Evolutionary conservation across 1,140 invertebrate genomes (phyloP).

Genomic region (Drosophila guanche): DNA sequence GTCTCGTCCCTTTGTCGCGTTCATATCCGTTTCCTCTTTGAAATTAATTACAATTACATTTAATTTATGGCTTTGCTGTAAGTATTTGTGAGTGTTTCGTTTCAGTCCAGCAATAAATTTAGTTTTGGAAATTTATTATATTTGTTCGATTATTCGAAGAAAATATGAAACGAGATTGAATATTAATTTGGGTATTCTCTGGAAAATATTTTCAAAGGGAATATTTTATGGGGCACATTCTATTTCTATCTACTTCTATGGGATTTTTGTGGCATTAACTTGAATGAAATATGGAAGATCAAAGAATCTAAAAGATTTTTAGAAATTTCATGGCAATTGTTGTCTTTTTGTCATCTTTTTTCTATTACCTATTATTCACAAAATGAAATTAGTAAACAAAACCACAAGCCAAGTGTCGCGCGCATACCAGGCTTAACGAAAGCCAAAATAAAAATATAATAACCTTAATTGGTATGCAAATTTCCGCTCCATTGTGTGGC

Average conservation of each 20-base stretch:
- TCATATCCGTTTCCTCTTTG: constrained; percentile 14
- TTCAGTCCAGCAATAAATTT: constrained; percentile 19
- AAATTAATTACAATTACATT: constrained; percentile 2
- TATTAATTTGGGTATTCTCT: not conserved
- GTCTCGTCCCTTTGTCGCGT: not conserved
- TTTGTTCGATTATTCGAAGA: not conserved
- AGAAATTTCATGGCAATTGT: too few relatives aligned
- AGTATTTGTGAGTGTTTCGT: not conserved
- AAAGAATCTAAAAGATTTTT: too few relatives aligned
- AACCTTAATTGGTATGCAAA: constrained; percentile 76
- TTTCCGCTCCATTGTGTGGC: constrained; percentile 36
- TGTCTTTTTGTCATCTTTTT: not conserved
- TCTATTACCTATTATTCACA: not conserved
- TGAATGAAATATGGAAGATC: too few relatives aligned
- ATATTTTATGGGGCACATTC: too few relatives aligned
- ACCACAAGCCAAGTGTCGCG: constrained; percentile 16
- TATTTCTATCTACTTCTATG: too few relatives aligned
- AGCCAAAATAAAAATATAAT: constrained; percentile 63
- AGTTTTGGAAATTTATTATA: constrained; percentile 22
- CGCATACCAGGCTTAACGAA: constrained; percentile 25
- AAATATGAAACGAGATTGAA: constrained; percentile 1
- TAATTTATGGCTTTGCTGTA: constrained; percentile 32
- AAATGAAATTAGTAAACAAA: constrained; percentile 2
- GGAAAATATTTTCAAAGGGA: too few relatives aligned
- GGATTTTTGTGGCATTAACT: too few relatives aligned